Base-by-base conservation (phyloP, 2,797 vertebrate genomes). In the Argentina silus region DNA sequence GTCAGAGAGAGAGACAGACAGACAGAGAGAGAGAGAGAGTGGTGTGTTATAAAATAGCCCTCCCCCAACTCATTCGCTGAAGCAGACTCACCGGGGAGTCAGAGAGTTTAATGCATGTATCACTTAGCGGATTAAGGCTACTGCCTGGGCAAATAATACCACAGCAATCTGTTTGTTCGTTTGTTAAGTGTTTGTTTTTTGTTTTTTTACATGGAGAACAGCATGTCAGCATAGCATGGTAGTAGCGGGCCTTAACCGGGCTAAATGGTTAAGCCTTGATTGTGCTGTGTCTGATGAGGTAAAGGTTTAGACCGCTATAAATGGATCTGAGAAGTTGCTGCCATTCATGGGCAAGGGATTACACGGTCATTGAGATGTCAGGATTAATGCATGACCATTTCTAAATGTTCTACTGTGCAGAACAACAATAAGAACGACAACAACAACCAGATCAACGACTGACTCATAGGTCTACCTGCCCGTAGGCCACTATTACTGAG, bases 371-470 rank as follows among this genome's bases (percentile, higher is more conserved):
- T 3, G 47, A 53, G 57, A 64, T 67, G 56, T 69, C 17, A 48
- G 78, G 2, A 14, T 27, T 66, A 17, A 69, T 19, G 17, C 50
- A 36, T 36, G 27, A 36, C 27, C 27, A 10, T n/a, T 51, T 70
- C 17, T 66, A 78, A 53, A 75, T 77, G 27, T 71, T 60, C 61
- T 50, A 27, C 45, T 69, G 6, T 81, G 50, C 27, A 36, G 27
- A 36, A 36, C 27, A 36, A 36, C 27, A 36, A 36, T 4, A 36
- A 36, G 1, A 36, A 36, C 27, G 4, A 36, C 4, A 36, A 36
- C 27, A 36, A 36, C 27, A 36, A 36, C 27, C 4, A 36, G 27
- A 36, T 36, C 27, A 36, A 36, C 27, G 4, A 36, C 27, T 36
- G 27, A 36, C 4, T 36, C 27, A 36, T 36, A 36, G 27, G 27